Evolutionary conservation across 2,113 vertebrate species (phyloP).

Genomic region (Gadus chalcogrammus): DNA sequence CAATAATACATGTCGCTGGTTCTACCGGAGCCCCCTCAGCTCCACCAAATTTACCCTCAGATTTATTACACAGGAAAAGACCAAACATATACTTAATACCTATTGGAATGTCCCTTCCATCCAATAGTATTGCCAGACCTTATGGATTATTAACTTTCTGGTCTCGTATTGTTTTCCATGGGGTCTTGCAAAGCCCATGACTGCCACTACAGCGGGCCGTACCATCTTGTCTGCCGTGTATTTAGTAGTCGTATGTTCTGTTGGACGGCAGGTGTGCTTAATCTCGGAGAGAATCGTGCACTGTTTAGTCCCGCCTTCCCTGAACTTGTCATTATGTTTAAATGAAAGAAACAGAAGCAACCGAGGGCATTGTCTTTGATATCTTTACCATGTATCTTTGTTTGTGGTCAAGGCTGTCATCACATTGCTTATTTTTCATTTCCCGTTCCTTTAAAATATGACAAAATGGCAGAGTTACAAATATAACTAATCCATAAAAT

Average conservation of each 20-base stretch:
- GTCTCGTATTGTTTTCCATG: conserved; percentile 6
- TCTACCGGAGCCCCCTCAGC: conserved; percentile 40
- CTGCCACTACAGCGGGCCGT: no score
- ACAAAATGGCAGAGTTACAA: no score
- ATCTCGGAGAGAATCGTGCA: conserved; percentile 46
- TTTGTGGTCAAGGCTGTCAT: no score
- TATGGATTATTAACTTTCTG: conserved; percentile 43
- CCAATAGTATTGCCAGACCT: conserved; percentile 59
- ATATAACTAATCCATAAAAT: no score
- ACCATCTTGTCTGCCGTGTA: conserved; percentile 8
- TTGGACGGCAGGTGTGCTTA: conserved; percentile 62
- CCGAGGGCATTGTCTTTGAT: conserved; percentile 39
- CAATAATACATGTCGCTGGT: conserved; percentile 58
- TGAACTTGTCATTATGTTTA: conserved; percentile 67
- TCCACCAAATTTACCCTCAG: conserved; percentile 49
- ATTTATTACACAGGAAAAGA: conserved; percentile 67
- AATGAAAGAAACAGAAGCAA: conserved; percentile 58
- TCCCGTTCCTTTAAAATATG: no score
- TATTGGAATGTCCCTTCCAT: conserved; percentile 59
- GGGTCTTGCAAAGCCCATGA: conserved; percentile 12
- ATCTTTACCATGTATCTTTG: no score
- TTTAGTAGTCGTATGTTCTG: conserved; percentile 47
- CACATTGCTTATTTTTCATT: no score
- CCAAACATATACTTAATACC: conserved; percentile 60
- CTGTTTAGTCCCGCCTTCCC: conserved; percentile 41